Evolutionary conservation across 2,113 vertebrate species (phyloP).

Genomic region (Ranitomeya imitator): DNA sequence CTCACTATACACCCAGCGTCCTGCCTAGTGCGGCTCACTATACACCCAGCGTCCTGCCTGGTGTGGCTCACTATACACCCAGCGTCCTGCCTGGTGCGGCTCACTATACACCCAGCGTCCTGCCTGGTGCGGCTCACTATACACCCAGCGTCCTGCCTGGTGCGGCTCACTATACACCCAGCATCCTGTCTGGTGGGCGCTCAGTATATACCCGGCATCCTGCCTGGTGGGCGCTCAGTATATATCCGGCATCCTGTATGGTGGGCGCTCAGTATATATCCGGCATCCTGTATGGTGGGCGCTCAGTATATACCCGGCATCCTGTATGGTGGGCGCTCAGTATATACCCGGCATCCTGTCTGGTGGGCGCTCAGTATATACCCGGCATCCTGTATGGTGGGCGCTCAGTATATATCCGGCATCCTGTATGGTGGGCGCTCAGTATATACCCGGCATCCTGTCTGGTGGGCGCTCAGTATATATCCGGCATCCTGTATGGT

Average conservation of each 20-base stretch:
- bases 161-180: slow-evolving; percentile 54
- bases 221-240: neutral
- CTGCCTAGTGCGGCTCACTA: neutral
- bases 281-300: neutral
- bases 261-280: slow-evolving; percentile 53
- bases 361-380: no score
- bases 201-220: no score
- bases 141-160: slow-evolving; percentile 70
- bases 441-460: no score
- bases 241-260: slow-evolving; percentile 71
- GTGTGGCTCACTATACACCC: slow-evolving; percentile 53
- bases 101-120: neutral
- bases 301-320: no score
- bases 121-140: neutral
- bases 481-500: no score
- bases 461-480: no score
- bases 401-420: no score
- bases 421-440: no score
- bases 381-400: no score
- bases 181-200: neutral
- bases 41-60: slow-evolving; percentile 71
- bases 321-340: no score
- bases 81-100: neutral
- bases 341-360: no score
- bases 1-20: neutral